Evolutionary conservation across 2,797 vertebrate genomes (phyloP).

Genomic region (Kryptolebias ocellatus): DNA sequence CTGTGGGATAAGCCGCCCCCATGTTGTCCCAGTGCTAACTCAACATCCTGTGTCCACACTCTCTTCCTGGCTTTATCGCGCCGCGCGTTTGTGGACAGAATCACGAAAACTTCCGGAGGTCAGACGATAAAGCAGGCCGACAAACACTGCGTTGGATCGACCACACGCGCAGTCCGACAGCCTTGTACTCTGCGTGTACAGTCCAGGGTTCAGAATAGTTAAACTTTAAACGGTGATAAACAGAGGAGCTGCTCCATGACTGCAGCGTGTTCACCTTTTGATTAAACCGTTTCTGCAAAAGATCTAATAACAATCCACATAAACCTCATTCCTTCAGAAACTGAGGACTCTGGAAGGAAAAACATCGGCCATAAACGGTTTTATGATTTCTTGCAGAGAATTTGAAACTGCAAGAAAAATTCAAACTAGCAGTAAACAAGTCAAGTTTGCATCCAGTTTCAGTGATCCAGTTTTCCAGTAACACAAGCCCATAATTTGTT

Average conservation of each 20-base stretch:
- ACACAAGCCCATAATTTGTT: too few relatives aligned
- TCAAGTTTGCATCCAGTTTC: too few relatives aligned
- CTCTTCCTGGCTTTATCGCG: slow-evolving; percentile 68
- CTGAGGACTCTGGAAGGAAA: background rate
- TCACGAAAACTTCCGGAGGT: slow-evolving; percentile 79
- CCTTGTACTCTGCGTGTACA: slow-evolving; percentile 23
- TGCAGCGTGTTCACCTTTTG: slow-evolving; percentile 13
- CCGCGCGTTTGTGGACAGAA: slow-evolving; percentile 68
- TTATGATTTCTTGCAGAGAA: too few relatives aligned
- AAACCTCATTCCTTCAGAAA: background rate
- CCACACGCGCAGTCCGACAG: slow-evolving; percentile 3
- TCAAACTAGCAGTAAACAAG: too few relatives aligned
- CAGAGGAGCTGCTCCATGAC: slow-evolving; percentile 15
- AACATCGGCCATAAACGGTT: background rate
- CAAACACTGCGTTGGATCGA: slow-evolving; percentile 38
- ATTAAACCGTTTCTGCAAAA: slow-evolving; percentile 3
- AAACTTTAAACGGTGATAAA: slow-evolving; percentile 60
- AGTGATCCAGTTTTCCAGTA: too few relatives aligned
- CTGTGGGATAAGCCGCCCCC: slow-evolving; percentile 56
- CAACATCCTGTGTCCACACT: slow-evolving; percentile 73
- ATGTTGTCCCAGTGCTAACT: slow-evolving; percentile 64
- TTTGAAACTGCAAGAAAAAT: too few relatives aligned
- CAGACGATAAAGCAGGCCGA: slow-evolving; percentile 68
- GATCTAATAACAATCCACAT: background rate
- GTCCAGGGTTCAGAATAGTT: slow-evolving; percentile 67